Evolutionary conservation across 2,888 invertebrate species (phyloP).

Genomic region (Mesodorylaimus sp.): DNA sequence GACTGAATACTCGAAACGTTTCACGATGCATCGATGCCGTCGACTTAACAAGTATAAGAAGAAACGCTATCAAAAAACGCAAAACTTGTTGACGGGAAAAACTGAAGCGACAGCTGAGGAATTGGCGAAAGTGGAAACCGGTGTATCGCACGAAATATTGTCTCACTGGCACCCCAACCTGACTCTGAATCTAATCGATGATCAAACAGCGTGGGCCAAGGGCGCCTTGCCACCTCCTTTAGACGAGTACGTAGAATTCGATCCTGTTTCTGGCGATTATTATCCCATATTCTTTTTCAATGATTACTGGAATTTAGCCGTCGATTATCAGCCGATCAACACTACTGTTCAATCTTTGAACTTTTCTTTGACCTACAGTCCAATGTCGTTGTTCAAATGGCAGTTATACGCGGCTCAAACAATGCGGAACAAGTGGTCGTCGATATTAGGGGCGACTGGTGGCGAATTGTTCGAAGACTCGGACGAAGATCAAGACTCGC

Average conservation of each 20-base stretch:
- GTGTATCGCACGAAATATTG: slow-evolving; percentile 51
- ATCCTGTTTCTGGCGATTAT: slow-evolving; percentile 64
- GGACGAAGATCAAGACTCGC: slow-evolving; percentile 47
- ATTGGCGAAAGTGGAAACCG: slow-evolving; percentile 40
- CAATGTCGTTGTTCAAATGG: slow-evolving; percentile 88
- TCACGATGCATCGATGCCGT: slow-evolving; percentile 13
- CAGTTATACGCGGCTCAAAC: slow-evolving; percentile 91
- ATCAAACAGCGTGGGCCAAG: slow-evolving; percentile 75
- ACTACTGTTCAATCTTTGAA: slow-evolving; percentile 28
- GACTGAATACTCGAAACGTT: slow-evolving; percentile 8
- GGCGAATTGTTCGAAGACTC: slow-evolving; percentile 37
- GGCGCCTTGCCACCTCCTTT: slow-evolving; percentile 10
- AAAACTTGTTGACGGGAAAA: slow-evolving; percentile 76
- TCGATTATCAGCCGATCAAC: slow-evolving; percentile 49
- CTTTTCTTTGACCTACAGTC: slow-evolving; percentile 43
- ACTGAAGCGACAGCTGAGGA: slow-evolving; percentile 26
- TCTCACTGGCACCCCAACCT: slow-evolving; percentile 99
- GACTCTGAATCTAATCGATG: slow-evolving; percentile 79
- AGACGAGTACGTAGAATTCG: slow-evolving; percentile 24
- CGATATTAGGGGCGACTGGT: slow-evolving; percentile 31
- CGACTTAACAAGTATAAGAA: slow-evolving; percentile 73
- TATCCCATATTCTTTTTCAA: slow-evolving; percentile 83
- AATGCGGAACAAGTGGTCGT: slow-evolving; percentile 65
- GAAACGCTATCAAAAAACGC: slow-evolving; percentile 60
- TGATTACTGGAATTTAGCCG: slow-evolving; percentile 95